phyloP scores from a whole-genome alignment of 2,888 invertebrate species.

The Spicauda simplicius region DNA sequence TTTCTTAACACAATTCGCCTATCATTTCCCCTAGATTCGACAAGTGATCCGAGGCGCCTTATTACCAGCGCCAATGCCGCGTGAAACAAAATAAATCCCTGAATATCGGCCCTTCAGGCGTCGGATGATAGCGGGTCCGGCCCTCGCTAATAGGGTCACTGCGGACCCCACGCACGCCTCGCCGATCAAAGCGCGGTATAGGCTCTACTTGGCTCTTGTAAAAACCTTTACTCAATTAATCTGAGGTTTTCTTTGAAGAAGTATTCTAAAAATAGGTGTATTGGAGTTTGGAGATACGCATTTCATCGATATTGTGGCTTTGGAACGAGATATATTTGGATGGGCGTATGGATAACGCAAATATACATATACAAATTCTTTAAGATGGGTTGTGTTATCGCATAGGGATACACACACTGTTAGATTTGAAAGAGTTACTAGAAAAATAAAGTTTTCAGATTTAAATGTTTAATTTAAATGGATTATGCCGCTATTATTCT shows the following conservation, averaged over 20 bases:
- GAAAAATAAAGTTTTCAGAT: too few relatives aligned
- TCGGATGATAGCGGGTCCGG: conserved; percentile 49
- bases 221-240: conserved; percentile 30
- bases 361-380: not conserved
- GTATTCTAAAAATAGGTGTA: not conserved
- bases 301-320: not conserved
- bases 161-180: conserved; percentile 52
- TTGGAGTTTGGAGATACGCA: not conserved
- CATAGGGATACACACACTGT: too few relatives aligned
- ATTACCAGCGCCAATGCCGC: conserved; percentile 55
- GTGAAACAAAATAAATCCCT: conserved; percentile 50
- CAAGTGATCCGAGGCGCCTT: conserved; percentile 41
- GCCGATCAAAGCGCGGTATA: conserved; percentile 60
- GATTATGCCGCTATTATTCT: too few relatives aligned
- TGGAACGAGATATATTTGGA: not conserved
- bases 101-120: conserved; percentile 38
- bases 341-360: not conserved
- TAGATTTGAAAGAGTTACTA: too few relatives aligned
- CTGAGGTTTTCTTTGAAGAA: conserved; percentile 7
- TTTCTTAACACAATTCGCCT: not conserved
- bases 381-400: too few relatives aligned
- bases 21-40: conserved; percentile 16
- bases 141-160: conserved; percentile 59
- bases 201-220: conserved; percentile 3
- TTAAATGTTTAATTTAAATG: too few relatives aligned